These are phyloP conservation scores for Sebastes itinus DNA, from an alignment of 2,797 vertebrate species.

Conservation along the genomic window DNA sequence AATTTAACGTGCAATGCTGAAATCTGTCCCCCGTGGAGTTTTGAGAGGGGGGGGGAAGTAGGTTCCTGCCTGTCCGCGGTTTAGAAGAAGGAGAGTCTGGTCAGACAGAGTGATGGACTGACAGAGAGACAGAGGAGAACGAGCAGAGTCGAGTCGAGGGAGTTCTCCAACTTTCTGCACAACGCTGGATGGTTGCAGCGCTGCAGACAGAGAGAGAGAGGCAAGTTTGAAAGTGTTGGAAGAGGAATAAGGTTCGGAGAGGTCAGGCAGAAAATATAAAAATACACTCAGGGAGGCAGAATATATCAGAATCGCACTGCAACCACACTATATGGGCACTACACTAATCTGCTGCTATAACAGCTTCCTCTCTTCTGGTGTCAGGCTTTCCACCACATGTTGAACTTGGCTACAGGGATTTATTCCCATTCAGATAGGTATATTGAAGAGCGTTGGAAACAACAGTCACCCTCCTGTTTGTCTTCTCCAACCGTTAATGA, in stretches of 20 bases:
- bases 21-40: constrained; percentile 46
- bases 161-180: constrained; percentile 14
- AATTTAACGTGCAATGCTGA: constrained; percentile 43
- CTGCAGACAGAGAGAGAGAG: background rate
- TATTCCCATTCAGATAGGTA: background rate
- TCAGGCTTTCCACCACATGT: background rate
- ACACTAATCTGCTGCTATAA: background rate
- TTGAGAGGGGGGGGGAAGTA: background rate
- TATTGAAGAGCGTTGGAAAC: background rate
- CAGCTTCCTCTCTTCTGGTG: background rate
- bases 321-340: background rate
- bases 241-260: background rate
- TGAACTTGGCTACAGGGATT: background rate
- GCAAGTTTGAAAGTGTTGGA: background rate
- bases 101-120: background rate
- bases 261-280: background rate
- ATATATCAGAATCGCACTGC: background rate
- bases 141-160: constrained; percentile 5
- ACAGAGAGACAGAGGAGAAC: background rate
- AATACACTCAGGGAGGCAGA: too few species aligned
- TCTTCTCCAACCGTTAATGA: background rate
- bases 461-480: background rate
- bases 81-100: constrained; percentile 2
- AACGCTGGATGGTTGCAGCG: background rate
- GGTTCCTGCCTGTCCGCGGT: constrained; percentile 18